These are phyloP conservation scores for Erebia palarica DNA, from an alignment of 2,888 invertebrate species.

Conservation along the genomic window DNA sequence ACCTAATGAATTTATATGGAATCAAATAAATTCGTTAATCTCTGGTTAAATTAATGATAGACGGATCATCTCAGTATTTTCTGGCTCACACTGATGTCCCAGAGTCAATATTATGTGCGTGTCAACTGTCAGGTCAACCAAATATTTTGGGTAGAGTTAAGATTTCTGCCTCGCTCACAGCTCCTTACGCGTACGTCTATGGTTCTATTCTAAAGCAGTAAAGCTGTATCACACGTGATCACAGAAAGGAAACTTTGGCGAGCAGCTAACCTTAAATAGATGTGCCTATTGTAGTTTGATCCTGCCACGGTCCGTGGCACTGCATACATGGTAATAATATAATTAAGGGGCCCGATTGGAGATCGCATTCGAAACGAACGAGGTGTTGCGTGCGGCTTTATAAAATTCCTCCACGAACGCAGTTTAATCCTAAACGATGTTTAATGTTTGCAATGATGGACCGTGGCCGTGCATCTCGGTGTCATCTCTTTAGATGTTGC, in stretches of 20 bases:
- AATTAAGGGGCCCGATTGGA: constrained; percentile 66
- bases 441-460: constrained; percentile 26
- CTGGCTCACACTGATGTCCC: no score
- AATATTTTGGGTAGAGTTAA: no score
- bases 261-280: constrained; percentile 41
- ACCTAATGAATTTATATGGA: no score
- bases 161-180: no score
- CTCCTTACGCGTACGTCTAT: no score
- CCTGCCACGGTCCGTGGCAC: constrained; percentile 41
- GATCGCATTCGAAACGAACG: constrained; percentile 53
- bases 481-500: constrained; percentile 11
- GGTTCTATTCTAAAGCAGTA: no score
- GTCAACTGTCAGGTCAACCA: no score
- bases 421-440: constrained; percentile 33
- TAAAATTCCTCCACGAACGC: constrained; percentile 50
- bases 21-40: no score
- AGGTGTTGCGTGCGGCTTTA: constrained; percentile 53
- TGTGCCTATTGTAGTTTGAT: constrained; percentile 51
- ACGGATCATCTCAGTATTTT: no score
- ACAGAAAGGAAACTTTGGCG: background rate
- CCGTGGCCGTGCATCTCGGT: constrained; percentile 18
- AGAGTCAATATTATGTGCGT: no score
- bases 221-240: background rate
- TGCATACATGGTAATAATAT: constrained; percentile 58
- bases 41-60: no score